Conservation (phyloP, 1,140 invertebrate species). For the Zelostemma sp. region DNA sequence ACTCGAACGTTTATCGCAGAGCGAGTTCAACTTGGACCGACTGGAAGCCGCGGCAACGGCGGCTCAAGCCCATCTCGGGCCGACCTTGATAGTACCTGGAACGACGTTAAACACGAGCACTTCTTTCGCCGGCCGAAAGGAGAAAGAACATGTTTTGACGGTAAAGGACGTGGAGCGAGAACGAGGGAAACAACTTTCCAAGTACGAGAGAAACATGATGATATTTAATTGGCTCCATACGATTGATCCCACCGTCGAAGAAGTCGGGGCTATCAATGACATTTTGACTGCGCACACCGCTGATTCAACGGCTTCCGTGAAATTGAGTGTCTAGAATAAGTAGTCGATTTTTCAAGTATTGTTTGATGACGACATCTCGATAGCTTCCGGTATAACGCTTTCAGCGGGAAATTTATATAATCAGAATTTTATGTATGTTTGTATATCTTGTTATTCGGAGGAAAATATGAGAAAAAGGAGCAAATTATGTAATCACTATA, state of each 20-base stretch:
- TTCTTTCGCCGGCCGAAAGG: constrained; percentile 48
- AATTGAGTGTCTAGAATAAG: too few relatives aligned
- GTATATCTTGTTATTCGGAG: background rate
- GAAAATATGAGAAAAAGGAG: background rate
- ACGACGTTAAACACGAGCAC: constrained; percentile 51
- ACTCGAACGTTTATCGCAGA: constrained; percentile 83
- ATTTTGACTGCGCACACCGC: background rate
- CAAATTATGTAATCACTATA: background rate
- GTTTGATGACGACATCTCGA: background rate
- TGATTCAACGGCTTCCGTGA: background rate
- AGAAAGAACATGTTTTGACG: constrained; percentile 75
- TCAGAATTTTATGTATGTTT: background rate
- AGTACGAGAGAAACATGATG: constrained; percentile 92
- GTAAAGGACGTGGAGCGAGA: constrained; percentile 85
- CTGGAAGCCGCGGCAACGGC: constrained; percentile 74
- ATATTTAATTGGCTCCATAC: constrained; percentile 93
- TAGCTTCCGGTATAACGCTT: background rate
- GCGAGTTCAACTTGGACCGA: constrained; percentile 84
- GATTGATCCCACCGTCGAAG: constrained; percentile 75
- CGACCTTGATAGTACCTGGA: constrained; percentile 72
- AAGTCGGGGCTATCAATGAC: constrained; percentile 3
- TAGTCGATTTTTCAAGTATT: background rate
- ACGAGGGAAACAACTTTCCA: constrained; percentile 84
- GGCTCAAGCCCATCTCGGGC: constrained; percentile 64
- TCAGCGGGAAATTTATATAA: background rate